Evolutionary conservation across 2,113 vertebrate species (phyloP), one percentile per base, ranked within the genome.

Genomic region (Reinhardtius hippoglossoides): DNA sequence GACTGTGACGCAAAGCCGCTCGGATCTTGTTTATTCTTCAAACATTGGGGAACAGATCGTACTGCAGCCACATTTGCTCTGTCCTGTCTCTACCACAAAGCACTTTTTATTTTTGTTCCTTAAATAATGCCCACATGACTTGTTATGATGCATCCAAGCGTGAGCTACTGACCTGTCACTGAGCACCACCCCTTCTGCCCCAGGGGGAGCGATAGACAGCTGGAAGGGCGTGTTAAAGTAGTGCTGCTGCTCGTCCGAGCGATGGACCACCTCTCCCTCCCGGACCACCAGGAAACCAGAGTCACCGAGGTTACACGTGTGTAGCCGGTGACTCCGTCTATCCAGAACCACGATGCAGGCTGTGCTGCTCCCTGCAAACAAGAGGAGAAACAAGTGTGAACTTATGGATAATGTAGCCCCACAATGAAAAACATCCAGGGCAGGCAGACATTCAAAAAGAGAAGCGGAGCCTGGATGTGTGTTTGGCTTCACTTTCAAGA

Each of bases 211-310:
- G 5, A 99, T 99, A 0, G 98, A 97, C 58, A 99, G 94, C 61
- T 99, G 98, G 95, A 99, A 99, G 9, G 98, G 98, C 75, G 97
- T 94, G 86, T 95, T 95, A 89, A 99, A 99, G 90, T 99, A 95
- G 81, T 95, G 98, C 88, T 99, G 98, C 80, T 99, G 98, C 81
- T 99, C 98, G 0, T 99, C 97, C 0, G 98, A 99, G 4, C 98
- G 96, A 78, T 99, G 98, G 0, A 99, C 96, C 15, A 99, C 98
- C 84, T 98, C 97, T 13, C 98, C 98, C 0, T 95, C 97, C 59
- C 98, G 94, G 63, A 99, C 98, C 3, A 99, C 97, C 86, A 99
- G 85, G 78, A 99, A 99, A 20, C 98, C 98, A 0, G 98, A 99
- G 75, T 99, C 98, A 0, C 98, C 98, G 56, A 99, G 94, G 91